Conservation (phyloP, 2,113 vertebrate genomes). For the Melozone crissalis region DNA sequence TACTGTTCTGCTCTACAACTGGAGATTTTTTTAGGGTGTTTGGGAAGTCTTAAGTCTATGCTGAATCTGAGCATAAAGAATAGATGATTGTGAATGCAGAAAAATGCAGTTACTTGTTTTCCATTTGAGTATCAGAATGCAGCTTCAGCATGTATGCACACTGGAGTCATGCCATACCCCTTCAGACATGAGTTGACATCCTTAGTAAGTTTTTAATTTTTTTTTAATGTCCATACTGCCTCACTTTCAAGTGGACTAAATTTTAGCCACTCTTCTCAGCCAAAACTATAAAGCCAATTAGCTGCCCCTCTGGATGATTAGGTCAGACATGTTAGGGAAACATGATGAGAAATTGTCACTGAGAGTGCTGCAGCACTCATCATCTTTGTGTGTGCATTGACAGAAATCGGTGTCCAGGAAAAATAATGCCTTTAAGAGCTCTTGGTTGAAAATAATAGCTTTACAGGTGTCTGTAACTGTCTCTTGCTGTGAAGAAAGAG, state of each 20-base stretch:
- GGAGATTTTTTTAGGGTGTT: background rate
- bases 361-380: background rate
- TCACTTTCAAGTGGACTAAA: background rate
- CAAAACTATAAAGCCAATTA: background rate
- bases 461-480: background rate
- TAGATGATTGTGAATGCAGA: background rate
- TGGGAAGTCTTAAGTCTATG: background rate
- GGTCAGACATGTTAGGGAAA: background rate
- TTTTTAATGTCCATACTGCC: background rate
- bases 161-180: background rate
- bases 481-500: background rate
- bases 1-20: background rate
- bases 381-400: background rate
- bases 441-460: background rate
- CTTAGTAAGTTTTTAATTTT: background rate
- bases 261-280: background rate
- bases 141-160: background rate
- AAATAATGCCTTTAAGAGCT: background rate
- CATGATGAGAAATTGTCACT: background rate
- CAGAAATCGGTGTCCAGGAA: background rate
- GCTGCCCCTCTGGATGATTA: background rate
- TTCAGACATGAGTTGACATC: background rate
- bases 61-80: background rate
- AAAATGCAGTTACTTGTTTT: background rate
- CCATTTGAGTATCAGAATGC: background rate